Conservation (phyloP, 2,797 vertebrate species). For the Labroides dimidiatus region DNA sequence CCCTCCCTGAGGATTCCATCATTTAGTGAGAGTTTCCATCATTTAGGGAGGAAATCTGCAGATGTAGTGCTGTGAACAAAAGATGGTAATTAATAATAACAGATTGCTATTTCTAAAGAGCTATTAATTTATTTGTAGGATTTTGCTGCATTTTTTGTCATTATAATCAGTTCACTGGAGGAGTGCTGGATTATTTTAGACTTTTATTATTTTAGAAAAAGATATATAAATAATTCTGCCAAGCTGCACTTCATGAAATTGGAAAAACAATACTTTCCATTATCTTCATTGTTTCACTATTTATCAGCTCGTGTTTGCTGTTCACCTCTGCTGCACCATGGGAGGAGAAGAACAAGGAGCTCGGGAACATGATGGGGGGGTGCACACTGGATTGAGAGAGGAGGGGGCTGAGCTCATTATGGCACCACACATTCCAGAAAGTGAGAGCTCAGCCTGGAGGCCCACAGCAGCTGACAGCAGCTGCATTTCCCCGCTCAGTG, state of each 20-base stretch:
- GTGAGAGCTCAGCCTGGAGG: slow-evolving; percentile 76
- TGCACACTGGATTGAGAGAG: slow-evolving; percentile 27
- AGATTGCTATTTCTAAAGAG: slow-evolving; percentile 10
- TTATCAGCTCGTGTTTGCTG: slow-evolving; percentile 8
- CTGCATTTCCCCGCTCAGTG: slow-evolving; percentile 59
- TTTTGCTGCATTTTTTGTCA: slow-evolving; percentile 4
- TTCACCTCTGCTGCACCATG: slow-evolving; percentile 11
- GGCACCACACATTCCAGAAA: slow-evolving; percentile 64
- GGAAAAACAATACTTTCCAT: slow-evolving; percentile 21
- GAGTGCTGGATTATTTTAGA: not conserved
- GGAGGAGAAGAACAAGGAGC: not conserved
- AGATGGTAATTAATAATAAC: slow-evolving; percentile 28
- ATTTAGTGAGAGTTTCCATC: slow-evolving; percentile 37
- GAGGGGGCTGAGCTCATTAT: slow-evolving; percentile 59
- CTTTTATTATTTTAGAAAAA: not conserved
- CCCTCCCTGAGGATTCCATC: slow-evolving; percentile 42
- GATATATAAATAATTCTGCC: slow-evolving; percentile 15
- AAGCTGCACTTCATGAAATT: slow-evolving; percentile 10
- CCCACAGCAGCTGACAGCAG: slow-evolving; percentile 71
- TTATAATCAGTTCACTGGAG: slow-evolving; percentile 29
- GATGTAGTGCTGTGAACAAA: slow-evolving; percentile 19
- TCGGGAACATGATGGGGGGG: slow-evolving; percentile 40
- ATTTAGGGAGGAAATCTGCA: slow-evolving; percentile 16
- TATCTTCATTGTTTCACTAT: slow-evolving; percentile 12
- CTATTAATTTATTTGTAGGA: not conserved